Evolutionary conservation across 1,140 invertebrate species (phyloP).

Genomic region (Globodera ellingtonae): DNA sequence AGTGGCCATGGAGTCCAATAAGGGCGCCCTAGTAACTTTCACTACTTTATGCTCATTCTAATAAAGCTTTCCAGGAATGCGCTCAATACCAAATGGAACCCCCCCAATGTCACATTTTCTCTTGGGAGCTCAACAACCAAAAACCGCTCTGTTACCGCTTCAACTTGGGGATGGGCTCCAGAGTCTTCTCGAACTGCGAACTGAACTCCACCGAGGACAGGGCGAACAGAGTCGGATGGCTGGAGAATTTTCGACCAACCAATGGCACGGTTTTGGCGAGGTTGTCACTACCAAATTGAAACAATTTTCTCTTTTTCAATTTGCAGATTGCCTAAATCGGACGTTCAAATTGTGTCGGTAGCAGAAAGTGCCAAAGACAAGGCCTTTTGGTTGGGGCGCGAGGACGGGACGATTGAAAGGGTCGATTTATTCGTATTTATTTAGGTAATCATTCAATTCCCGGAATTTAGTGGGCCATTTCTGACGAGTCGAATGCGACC

Average conservation of each 20-base stretch:
- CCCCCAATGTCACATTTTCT: slow-evolving; percentile 20
- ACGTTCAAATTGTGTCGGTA: neutral
- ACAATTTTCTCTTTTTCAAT: neutral
- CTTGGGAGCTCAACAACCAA: slow-evolving; percentile 13
- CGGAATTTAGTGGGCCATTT: neutral
- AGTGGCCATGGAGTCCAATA: neutral
- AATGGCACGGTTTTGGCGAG: slow-evolving; percentile 12
- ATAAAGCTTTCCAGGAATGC: neutral
- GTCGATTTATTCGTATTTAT: neutral
- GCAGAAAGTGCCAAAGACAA: neutral
- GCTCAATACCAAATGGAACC: neutral
- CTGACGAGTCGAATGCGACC: neutral
- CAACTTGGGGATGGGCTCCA: neutral
- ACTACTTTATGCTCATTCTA: neutral
- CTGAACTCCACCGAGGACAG: slow-evolving; percentile 11
- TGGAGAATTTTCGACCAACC: slow-evolving; percentile 24
- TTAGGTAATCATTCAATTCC: neutral
- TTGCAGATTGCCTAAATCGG: neutral
- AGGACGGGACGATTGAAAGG: slow-evolving; percentile 18
- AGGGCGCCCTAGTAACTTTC: neutral
- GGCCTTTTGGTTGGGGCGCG: slow-evolving; percentile 12
- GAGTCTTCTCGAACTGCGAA: slow-evolving; percentile 9
- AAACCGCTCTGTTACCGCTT: slow-evolving; percentile 17
- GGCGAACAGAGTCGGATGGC: slow-evolving; percentile 13
- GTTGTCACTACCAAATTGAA: neutral